Base-by-base conservation (phyloP, 2,888 invertebrate species). In the Drosophila parthenogenetica region DNA sequence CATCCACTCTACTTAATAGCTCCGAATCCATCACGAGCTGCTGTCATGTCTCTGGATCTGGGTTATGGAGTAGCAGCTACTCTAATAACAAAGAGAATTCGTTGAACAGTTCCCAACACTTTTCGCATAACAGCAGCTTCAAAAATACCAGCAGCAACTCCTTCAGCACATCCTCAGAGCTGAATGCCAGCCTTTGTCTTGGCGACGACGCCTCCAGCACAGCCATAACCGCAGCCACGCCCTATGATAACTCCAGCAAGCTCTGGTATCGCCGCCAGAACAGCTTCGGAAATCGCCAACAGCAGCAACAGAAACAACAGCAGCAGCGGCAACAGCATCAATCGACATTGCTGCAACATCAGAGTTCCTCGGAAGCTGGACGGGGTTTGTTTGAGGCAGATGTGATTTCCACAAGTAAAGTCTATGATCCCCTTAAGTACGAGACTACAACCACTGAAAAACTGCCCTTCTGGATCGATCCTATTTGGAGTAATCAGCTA, bases 401-500 rank as follows among this genome's bases (percentile, higher is more conserved):
- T 69, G 86, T 79, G 62, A 48, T 64, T 32, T 64, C 74, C 5
- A 84, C 89, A 68, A 87, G 83, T 67, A 84, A 89, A 35, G 76
- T 80, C 57, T 91, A 89, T 76, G 90, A 90, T 42, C 91, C 92
- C 59, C 90, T 91, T 1, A 92, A 92, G 57, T 90, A 91, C 2
- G 91, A 92, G 72, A 90, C 91, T 16, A 89, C 91, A 45, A 87
- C 90, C 43, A 69, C 85, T 4, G 87, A 91, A 92, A 90, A 88
- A 65, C 67, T 91, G 67, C 92, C 92, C 2, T 92, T 91, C 77
- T 92, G 92, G 92, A 90, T 91, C 55, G 92, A 92, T 87, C 92
- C 92, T 3, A 90, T 92, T 59, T 92, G 92, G 92, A 82, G 89
- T 69, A 90, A 87, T 71, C 77, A 69, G 71, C 72, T 71, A 68